Evolutionary conservation across 92 coral and sea anemone species (phyloP).

Genomic region (Anthopleura xanthogrammica): DNA sequence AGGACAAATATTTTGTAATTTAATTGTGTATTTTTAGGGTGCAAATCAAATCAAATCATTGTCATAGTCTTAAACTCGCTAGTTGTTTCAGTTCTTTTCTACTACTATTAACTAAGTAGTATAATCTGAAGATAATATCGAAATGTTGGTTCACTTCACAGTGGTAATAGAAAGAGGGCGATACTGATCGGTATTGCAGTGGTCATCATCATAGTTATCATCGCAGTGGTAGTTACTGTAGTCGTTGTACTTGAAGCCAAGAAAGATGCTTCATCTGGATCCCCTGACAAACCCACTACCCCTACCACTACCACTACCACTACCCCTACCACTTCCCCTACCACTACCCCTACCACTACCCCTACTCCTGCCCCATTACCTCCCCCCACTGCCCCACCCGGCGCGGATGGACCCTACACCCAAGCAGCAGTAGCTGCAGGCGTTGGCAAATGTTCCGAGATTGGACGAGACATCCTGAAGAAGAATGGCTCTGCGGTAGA

Average conservation of each 20-base stretch:
- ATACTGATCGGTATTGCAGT: conserved; percentile 18
- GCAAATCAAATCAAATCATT: no score
- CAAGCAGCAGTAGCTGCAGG: conserved; percentile 76
- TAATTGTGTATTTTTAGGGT: no score
- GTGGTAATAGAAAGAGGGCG: neutral
- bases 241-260: neutral
- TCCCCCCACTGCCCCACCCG: conserved; percentile 44
- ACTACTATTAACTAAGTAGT: no score
- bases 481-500: conserved; percentile 87
- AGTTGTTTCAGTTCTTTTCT: no score
- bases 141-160: neutral
- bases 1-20: no score
- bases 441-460: conserved; percentile 58
- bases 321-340: no score
- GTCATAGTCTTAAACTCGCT: no score
- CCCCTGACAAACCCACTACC: neutral
- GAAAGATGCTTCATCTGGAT: neutral
- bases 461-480: conserved; percentile 77
- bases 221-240: conserved; percentile 8
- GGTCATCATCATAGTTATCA: conserved; percentile 6
- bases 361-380: conserved; percentile 18
- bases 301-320: neutral
- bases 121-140: no score
- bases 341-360: no score
- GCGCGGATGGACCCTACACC: conserved; percentile 67